Conservation (phyloP, 2,888 invertebrate species). For the Ferdinandea cuprea region DNA sequence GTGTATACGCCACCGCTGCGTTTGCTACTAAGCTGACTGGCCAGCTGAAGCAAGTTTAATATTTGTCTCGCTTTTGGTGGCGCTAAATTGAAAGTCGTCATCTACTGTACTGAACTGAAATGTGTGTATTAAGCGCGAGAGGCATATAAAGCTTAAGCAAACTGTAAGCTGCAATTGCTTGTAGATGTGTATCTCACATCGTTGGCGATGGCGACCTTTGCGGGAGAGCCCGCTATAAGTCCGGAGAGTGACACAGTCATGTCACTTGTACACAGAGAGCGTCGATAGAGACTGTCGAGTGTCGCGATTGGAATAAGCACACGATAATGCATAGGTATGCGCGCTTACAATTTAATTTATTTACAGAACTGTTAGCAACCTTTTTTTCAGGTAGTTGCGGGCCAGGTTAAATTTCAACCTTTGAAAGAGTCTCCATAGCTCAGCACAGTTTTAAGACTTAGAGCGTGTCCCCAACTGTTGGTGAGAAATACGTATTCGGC, state of each 20-base stretch:
- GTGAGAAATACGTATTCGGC: too few species aligned
- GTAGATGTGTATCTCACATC: slow-evolving; percentile 24
- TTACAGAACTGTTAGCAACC: slow-evolving; percentile 10
- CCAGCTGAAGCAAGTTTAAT: slow-evolving; percentile 46
- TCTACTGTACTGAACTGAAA: too few species aligned
- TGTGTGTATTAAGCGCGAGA: slow-evolving; percentile 26
- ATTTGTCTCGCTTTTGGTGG: slow-evolving; percentile 62
- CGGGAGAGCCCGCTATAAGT: slow-evolving; percentile 23
- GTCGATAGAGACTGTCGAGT: slow-evolving; percentile 18
- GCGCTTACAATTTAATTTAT: slow-evolving; percentile 13
- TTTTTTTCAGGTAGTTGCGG: slow-evolving; percentile 13
- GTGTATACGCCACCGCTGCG: slow-evolving; percentile 54
- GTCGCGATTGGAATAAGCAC: slow-evolving; percentile 22
- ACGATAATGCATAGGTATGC: slow-evolving; percentile 22
- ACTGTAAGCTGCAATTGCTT: slow-evolving; percentile 17
- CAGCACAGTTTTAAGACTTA: too few species aligned
- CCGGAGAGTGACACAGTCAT: slow-evolving; percentile 22
- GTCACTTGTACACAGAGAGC: slow-evolving; percentile 11
- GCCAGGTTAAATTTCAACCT: neutral
- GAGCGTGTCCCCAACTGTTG: too few species aligned
- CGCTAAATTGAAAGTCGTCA: slow-evolving; percentile 51
- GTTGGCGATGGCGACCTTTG: slow-evolving; percentile 25
- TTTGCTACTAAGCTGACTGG: slow-evolving; percentile 57
- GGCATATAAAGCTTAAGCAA: slow-evolving; percentile 54
- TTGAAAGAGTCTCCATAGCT: too few species aligned